A percentile compares a stretch with the other conserved stretches of the same genome.
Conservation (phyloP, 2,113 vertebrate genomes). For the Eurystomus gularis region DNA sequence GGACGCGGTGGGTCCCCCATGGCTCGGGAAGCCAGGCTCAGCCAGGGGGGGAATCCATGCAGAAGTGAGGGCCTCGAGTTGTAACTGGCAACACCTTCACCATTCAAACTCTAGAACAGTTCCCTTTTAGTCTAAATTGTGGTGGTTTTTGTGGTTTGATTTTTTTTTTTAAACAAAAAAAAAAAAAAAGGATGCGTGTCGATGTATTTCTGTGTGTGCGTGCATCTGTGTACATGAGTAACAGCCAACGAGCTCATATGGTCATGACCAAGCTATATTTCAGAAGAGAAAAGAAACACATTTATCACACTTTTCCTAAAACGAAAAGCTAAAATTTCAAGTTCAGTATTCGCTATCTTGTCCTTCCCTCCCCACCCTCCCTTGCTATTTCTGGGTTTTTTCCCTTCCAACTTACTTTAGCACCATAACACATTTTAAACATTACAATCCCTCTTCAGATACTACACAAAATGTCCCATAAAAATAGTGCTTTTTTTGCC, state of each 20-base stretch:
- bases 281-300: slow-evolving; percentile 77
- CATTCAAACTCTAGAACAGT: slow-evolving; percentile 24
- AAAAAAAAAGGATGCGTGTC: slow-evolving; percentile 32
- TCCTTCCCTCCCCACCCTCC: slow-evolving; percentile 69
- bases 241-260: slow-evolving; percentile 74
- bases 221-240: slow-evolving; percentile 70
- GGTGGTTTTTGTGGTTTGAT: not conserved
- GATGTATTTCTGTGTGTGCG: slow-evolving; percentile 65
- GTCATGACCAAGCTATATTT: slow-evolving; percentile 76
- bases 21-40: not conserved
- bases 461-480: slow-evolving; percentile 77
- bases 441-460: slow-evolving; percentile 75
- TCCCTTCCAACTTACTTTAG: slow-evolving; percentile 75
- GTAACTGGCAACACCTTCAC: slow-evolving; percentile 19
- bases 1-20: not conserved
- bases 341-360: slow-evolving; percentile 75
- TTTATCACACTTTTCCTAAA: slow-evolving; percentile 79
- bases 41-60: not conserved
- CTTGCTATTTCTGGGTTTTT: slow-evolving; percentile 70
- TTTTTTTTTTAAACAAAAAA: not conserved
- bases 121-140: slow-evolving; percentile 50
- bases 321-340: slow-evolving; percentile 80
- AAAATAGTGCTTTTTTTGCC: slow-evolving; percentile 79
- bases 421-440: slow-evolving; percentile 77
- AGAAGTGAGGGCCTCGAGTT: slow-evolving; percentile 20